A percentile compares a stretch with the other conserved stretches of the same genome.
phyloP scores from a whole-genome alignment of 2,888 invertebrate species.

The Agonopterix arenella region DNA sequence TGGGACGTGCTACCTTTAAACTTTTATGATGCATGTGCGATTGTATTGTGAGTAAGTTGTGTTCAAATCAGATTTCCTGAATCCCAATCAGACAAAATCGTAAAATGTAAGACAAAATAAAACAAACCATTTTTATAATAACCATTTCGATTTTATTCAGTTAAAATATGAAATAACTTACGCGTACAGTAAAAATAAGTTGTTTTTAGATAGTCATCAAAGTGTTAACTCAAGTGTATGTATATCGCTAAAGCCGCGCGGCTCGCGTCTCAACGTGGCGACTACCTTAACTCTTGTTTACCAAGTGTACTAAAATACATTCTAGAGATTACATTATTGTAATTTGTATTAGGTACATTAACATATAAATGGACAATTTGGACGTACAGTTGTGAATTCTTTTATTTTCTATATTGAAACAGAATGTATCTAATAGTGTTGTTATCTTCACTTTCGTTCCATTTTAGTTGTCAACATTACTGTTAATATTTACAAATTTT shows the following conservation, averaged over 20 bases:
- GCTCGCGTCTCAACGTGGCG: slow-evolving; percentile 36
- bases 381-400: slow-evolving; percentile 73
- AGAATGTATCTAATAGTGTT: slow-evolving; percentile 40
- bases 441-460: slow-evolving; percentile 67
- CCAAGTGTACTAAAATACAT: slow-evolving; percentile 63
- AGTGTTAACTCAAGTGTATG: slow-evolving; percentile 43
- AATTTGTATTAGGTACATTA: slow-evolving; percentile 74
- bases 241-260: slow-evolving; percentile 48
- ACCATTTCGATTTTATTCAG: slow-evolving; percentile 75
- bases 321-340: slow-evolving; percentile 74
- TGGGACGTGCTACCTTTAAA: not conserved
- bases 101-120: slow-evolving; percentile 18
- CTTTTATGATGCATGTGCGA: too few relatives aligned
- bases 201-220: slow-evolving; percentile 65
- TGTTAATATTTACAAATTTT: slow-evolving; percentile 47
- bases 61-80: too few relatives aligned
- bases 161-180: slow-evolving; percentile 78
- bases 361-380: slow-evolving; percentile 77
- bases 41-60: too few relatives aligned
- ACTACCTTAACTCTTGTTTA: slow-evolving; percentile 50
- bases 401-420: slow-evolving; percentile 49
- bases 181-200: slow-evolving; percentile 75
- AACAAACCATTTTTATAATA: slow-evolving; percentile 52
- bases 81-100: too few relatives aligned
- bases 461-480: slow-evolving; percentile 18